phyloP scores from a whole-genome alignment of 2,113 vertebrate species.

The Raphicerus campestris region DNA sequence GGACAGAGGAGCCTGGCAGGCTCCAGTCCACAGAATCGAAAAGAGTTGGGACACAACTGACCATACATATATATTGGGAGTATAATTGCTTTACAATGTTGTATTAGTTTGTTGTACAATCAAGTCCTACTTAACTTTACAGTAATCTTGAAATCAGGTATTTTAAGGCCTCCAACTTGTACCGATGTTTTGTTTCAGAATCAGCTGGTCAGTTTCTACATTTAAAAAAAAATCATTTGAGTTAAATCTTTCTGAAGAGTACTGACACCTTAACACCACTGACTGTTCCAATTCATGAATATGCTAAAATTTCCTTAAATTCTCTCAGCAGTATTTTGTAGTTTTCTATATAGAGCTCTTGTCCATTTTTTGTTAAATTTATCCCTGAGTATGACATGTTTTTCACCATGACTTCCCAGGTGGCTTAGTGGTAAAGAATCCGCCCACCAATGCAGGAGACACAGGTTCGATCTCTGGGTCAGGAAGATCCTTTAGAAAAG shows the following conservation, averaged over 20 bases:
- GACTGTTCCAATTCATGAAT: background rate
- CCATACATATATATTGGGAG: background rate
- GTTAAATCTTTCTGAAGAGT: background rate
- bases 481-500: background rate
- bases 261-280: background rate
- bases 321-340: background rate
- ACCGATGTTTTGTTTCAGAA: constrained; percentile 6
- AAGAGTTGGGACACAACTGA: background rate
- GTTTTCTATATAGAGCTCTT: background rate
- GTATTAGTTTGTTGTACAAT: background rate
- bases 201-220: background rate
- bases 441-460: background rate
- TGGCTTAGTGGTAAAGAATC: background rate
- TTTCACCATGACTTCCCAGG: background rate
- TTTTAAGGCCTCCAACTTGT: background rate
- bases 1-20: background rate
- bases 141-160: background rate
- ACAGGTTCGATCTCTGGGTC: background rate
- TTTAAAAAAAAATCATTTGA: background rate
- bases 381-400: background rate
- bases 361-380: background rate
- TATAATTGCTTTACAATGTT: background rate
- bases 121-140: background rate
- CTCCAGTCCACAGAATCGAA: background rate
- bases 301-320: background rate